These are phyloP conservation scores for Umimayanthus kanabou DNA, from an alignment of 92 coral and sea anemone genomes.

Conservation along the genomic window DNA sequence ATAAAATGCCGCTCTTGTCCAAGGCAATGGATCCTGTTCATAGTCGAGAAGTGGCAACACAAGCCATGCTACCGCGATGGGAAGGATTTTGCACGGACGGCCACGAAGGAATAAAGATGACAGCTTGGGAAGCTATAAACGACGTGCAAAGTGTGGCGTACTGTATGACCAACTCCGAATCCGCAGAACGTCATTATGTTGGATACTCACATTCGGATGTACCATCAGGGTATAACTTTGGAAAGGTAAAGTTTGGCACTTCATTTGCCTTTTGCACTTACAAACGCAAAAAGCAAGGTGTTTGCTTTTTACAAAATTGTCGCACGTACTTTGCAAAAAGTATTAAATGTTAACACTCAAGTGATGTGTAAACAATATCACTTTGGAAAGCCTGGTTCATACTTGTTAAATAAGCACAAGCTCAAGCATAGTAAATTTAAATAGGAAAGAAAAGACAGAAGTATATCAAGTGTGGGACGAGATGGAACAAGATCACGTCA, in stretches of 20 bases:
- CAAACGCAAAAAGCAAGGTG: too few relatives aligned
- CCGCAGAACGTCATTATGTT: not conserved
- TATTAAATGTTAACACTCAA: too few relatives aligned
- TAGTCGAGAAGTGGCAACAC: conserved; percentile 22
- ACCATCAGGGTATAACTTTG: not conserved
- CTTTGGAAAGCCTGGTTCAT: too few relatives aligned
- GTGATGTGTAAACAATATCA: too few relatives aligned
- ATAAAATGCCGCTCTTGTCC: not conserved
- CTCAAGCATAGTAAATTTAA: too few relatives aligned
- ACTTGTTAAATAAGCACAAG: too few relatives aligned
- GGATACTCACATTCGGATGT: not conserved
- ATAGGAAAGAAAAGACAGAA: too few relatives aligned
- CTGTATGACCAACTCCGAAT: conserved; percentile 17
- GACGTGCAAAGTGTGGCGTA: not conserved
- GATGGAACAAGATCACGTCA: too few relatives aligned
- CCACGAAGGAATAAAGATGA: conserved; percentile 16
- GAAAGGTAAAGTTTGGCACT: not conserved
- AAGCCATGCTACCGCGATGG: conserved; percentile 33
- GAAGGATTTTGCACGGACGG: conserved; percentile 25
- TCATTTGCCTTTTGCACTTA: too few relatives aligned
- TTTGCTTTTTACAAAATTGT: too few relatives aligned
- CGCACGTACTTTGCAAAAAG: too few relatives aligned
- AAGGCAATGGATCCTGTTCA: conserved; percentile 15
- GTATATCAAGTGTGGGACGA: too few relatives aligned
- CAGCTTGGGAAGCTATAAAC: conserved; percentile 14